Conservation (phyloP, 2,797 vertebrate genomes). For the Steatocranus sp. region DNA sequence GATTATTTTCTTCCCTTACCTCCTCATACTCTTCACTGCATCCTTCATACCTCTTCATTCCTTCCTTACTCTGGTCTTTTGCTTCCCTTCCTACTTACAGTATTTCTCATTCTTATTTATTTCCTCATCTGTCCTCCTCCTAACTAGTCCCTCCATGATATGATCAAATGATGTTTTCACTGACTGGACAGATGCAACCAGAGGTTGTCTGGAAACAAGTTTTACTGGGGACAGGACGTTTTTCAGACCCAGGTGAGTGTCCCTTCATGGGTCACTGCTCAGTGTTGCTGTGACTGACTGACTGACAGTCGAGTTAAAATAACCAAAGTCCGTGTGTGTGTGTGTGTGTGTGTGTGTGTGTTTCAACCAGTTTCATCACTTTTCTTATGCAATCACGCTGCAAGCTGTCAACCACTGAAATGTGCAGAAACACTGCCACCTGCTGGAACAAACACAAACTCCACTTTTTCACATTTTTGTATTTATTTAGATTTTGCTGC, state of each 20-base stretch:
- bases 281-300: neutral
- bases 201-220: neutral
- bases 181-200: neutral
- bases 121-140: neutral
- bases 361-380: constrained; percentile 45
- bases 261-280: neutral
- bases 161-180: neutral
- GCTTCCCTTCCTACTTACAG: neutral
- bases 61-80: neutral
- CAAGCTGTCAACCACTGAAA: neutral
- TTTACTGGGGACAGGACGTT: neutral
- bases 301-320: neutral
- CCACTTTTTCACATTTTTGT: neutral
- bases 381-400: constrained; percentile 35
- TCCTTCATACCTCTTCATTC: neutral
- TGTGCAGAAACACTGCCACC: constrained; percentile 4
- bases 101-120: neutral
- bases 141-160: accelerated
- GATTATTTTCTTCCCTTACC: neutral
- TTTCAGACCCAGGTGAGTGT: neutral
- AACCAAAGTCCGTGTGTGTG: neutral
- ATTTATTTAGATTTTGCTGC: neutral
- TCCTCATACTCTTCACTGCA: neutral
- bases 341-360: neutral
- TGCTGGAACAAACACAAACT: neutral